phyloP scores from a whole-genome alignment of 2,113 vertebrate species.

The Vulpes ferrilata region DNA sequence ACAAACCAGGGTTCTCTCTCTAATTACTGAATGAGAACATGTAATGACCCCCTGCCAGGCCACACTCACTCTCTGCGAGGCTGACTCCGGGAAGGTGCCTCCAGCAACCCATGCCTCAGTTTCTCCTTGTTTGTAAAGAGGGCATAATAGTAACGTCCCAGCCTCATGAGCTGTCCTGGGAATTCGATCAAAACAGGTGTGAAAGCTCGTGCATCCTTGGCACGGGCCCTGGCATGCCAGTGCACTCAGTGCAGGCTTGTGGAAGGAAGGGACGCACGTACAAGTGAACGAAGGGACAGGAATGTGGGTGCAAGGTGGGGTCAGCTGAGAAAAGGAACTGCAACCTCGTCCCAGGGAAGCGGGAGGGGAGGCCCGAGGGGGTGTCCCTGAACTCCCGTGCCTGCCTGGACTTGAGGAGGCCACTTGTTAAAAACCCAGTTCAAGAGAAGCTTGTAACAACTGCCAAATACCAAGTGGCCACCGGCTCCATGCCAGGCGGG shows the following conservation, averaged over 20 bases:
- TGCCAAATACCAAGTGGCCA: fast-evolving
- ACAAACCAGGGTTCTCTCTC: background rate
- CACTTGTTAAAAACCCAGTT: background rate
- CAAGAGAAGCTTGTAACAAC: background rate
- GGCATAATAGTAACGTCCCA: fast-evolving
- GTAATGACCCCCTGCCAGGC: background rate
- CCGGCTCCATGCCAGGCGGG: background rate
- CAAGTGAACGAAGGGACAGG: fast-evolving
- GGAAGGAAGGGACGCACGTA: fast-evolving
- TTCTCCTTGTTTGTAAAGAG: background rate
- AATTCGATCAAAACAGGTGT: fast-evolving
- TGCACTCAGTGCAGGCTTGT: fast-evolving
- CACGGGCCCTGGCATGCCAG: fast-evolving
- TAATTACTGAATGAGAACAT: background rate
- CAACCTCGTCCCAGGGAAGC: background rate
- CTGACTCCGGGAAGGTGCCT: fast-evolving
- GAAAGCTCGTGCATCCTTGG: background rate
- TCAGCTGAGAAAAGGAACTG: background rate
- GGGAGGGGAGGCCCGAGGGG: background rate
- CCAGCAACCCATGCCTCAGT: background rate
- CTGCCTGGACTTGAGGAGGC: background rate
- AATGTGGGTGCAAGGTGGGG: fast-evolving
- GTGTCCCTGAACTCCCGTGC: background rate
- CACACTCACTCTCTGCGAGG: background rate
- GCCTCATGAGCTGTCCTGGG: background rate